Evolutionary conservation across 2,113 vertebrate species (phyloP), one percentile per base, ranked within the genome.

Genomic region (Empidonax alnorum): DNA sequence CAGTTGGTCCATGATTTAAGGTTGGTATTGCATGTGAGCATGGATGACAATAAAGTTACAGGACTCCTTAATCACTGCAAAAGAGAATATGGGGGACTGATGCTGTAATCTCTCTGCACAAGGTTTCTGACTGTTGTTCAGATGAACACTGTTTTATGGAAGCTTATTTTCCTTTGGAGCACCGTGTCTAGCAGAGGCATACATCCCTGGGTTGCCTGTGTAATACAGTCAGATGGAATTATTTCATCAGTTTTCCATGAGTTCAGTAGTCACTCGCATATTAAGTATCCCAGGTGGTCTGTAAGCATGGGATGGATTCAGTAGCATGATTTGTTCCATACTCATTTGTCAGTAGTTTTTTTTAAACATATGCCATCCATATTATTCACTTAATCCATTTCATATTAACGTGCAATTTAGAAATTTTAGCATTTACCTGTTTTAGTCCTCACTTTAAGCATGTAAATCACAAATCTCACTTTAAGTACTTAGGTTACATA

Each of bases 81-180:
- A 83, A 89, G 49, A 72, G 28, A 75, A 69, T 44, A 37, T 53
- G 21, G 62, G 41, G 50, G 27, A 63, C 67, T 75, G 74, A 91
- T 87, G 44, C 86, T 91, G 81, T 71, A 91, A 94, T 72, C 42
- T 71, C 87, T 96, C 93, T 87, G 89, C 81, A 91, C 92, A 71
- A 94, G 25, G 6, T 67, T 92, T 87, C 17, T 19, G 20, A 37
- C 30, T 86, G 39, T 37, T 68, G 13, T 62, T 89, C 62, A 82
- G 35, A 61, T 17, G 14, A 93, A 23, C 18, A 39, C 10, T 44
- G 28, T 68, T 96, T 84, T 74, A 14, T 46, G 53, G 42, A 84
- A 86, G 12, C 6, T 55, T 86, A 8, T 35, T 67, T 76, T 75
- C 24, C 22, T 86, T 61, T 59, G 30, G 17, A 89, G 33, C 28